These are phyloP conservation scores for Leucophenga maculata DNA, from an alignment of 2,888 invertebrate genomes.

Conservation along the genomic window DNA sequence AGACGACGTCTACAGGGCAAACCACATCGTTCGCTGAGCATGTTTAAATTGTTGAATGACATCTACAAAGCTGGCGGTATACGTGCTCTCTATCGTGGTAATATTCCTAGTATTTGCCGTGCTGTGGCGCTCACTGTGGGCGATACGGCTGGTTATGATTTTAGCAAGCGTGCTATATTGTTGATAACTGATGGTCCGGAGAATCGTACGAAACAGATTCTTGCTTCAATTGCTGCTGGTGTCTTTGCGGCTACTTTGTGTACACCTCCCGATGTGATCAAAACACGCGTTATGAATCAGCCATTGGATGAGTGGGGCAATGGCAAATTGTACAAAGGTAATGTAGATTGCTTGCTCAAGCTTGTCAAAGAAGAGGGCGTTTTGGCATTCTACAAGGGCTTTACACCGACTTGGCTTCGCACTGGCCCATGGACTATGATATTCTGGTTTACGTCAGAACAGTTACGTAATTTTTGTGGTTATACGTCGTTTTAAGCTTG, in stretches of 20 bases:
- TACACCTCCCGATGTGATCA: constrained; percentile 91
- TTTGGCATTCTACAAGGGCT: constrained; percentile 42
- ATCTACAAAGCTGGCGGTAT: constrained; percentile 35
- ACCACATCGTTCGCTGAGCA: background rate
- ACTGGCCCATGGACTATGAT: constrained; percentile 45
- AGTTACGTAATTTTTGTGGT: background rate
- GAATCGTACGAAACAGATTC: constrained; percentile 74
- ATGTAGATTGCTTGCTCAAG: constrained; percentile 37
- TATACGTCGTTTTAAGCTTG: no score
- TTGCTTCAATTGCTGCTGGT: constrained; percentile 84
- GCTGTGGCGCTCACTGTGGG: constrained; percentile 50
- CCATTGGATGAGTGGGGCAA: constrained; percentile 71
- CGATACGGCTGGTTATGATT: constrained; percentile 73
- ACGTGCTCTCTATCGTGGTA: constrained; percentile 40
- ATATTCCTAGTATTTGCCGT: constrained; percentile 45
- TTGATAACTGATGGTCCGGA: constrained; percentile 25
- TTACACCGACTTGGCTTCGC: constrained; percentile 45
- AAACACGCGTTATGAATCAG: constrained; percentile 92
- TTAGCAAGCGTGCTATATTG: constrained; percentile 69
- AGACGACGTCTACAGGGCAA: constrained; percentile 32
- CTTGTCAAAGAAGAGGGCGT: constrained; percentile 37
- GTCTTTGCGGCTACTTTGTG: constrained; percentile 70
- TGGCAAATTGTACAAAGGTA: constrained; percentile 40
- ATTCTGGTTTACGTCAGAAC: constrained; percentile 44
- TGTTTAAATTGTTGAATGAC: background rate